Base-by-base conservation (phyloP, 2,888 invertebrate species). In the Xanthia icteritia region DNA sequence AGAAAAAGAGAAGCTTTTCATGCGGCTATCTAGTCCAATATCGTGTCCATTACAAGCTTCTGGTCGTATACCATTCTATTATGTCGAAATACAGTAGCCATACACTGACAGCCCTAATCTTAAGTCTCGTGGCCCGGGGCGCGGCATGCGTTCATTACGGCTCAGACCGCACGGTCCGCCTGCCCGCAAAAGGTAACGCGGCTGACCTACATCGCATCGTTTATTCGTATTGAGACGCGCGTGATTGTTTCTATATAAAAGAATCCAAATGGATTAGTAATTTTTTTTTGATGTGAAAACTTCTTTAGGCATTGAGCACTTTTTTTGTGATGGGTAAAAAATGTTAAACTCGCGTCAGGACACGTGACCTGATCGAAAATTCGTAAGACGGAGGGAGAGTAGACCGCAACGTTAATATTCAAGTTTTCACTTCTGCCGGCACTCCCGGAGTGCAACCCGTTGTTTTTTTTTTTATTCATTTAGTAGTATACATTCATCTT, bases 111-210 rank as follows among this genome's bases (percentile, higher is more conserved):
- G 58, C 87, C 87, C 87, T 87, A 73, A 5, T 5, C 2, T 27
- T 8, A 31, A 51, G 45, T 39, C 66, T 75, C 20, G 42, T 39
- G 2, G 85, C 81, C 81, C 76, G 76, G 70, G 89, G 89, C 81
- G 80, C 79, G 81, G 84, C 84, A 84, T 80, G 77, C 79, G 84
- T 89, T 88, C 88, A 88, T 88, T 88, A 89, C 82, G 82, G 79
- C 88, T 73, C 77, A 77, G 77, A 56, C 48, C 71, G 69, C 74
- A 60, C 82, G 66, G 79, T 23, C 61, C 36, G 36, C 81, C 77
- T 31, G 67, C 67, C 69, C 61, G 70, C 87, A 83, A 80, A 88
- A 88, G 89, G 89, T 67, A 82, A 80, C 73, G 82, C 81, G 72
- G 4, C 76, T 88, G 88, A 88, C 88, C 88, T 75, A 88, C 84